These are phyloP conservation scores for Platorchestia sp. DNA, from an alignment of 1,140 invertebrate species.

Conservation along the genomic window DNA sequence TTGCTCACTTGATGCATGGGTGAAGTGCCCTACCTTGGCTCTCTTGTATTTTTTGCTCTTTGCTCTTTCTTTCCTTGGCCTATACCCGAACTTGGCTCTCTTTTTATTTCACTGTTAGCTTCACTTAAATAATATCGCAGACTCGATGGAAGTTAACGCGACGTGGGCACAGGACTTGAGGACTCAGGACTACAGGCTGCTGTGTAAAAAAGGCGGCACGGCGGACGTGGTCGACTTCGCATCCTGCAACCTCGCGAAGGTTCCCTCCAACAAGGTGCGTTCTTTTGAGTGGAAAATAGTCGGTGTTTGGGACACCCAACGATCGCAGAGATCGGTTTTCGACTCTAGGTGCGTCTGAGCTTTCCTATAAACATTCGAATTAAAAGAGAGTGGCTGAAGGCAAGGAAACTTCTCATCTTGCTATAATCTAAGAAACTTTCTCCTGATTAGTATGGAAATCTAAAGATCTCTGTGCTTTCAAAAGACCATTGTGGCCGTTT, in stretches of 20 bases:
- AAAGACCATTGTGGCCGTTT: no score
- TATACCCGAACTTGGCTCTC: background rate
- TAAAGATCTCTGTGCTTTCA: no score
- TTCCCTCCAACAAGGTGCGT: conserved; percentile 62
- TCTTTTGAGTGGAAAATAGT: background rate
- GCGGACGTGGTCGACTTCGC: conserved; percentile 78
- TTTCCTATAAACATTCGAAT: no score
- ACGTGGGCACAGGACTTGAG: conserved; percentile 60
- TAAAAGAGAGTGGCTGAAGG: no score
- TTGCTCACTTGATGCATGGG: background rate
- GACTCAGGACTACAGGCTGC: conserved; percentile 69
- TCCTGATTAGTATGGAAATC: no score
- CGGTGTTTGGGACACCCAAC: no score
- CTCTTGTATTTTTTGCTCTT: background rate
- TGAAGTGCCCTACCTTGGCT: background rate
- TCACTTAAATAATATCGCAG: background rate
- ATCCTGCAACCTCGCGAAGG: conserved; percentile 69
- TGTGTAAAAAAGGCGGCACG: conserved; percentile 73
- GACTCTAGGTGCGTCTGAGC: no score
- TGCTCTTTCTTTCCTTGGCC: background rate
- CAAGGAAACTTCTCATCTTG: no score
- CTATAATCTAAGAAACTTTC: no score
- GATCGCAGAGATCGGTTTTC: no score
- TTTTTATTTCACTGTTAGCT: no score
- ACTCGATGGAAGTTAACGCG: conserved; percentile 60